Evolutionary conservation across 1,140 invertebrate species (phyloP).

Genomic region (Dysdera silvatica): DNA sequence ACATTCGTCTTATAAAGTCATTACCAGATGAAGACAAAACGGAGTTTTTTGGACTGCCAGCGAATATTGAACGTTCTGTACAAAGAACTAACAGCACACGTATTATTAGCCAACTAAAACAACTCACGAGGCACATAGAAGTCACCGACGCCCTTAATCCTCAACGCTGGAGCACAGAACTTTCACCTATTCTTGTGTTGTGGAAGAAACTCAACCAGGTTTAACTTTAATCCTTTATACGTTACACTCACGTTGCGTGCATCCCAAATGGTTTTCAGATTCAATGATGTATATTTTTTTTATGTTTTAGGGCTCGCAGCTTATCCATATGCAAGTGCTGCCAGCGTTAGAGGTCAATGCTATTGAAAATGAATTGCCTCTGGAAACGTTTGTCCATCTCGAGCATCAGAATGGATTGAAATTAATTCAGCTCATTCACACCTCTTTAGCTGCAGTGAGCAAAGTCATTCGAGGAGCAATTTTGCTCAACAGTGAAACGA

Average conservation of each 20-base stretch:
- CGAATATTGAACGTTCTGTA: constrained; percentile 69
- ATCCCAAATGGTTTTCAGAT: too few species aligned
- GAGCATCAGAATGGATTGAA: constrained; percentile 51
- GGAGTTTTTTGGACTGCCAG: constrained; percentile 66
- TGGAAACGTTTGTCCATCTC: constrained; percentile 50
- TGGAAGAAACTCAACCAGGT: constrained; percentile 68
- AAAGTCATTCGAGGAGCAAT: constrained; percentile 55
- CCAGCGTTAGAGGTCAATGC: constrained; percentile 42
- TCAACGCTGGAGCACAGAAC: constrained; percentile 51
- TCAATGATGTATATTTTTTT: too few species aligned
- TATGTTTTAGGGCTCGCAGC: constrained; percentile 30
- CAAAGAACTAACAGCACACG: constrained; percentile 58
- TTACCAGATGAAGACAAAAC: constrained; percentile 61
- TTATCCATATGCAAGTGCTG: constrained; percentile 32
- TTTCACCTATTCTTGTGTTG: constrained; percentile 58
- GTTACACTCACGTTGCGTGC: too few species aligned
- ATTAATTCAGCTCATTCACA: constrained; percentile 51
- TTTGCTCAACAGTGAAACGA: constrained; percentile 49
- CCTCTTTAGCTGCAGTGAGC: constrained; percentile 53
- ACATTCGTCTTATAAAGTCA: constrained; percentile 52
- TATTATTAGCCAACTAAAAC: constrained; percentile 58
- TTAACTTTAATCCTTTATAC: too few species aligned
- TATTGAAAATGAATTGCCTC: constrained; percentile 42
- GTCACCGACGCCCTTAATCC: constrained; percentile 41
- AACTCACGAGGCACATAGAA: constrained; percentile 34